Base-by-base conservation (phyloP, 1,140 invertebrate species). In the Medauroidea extradentata region DNA sequence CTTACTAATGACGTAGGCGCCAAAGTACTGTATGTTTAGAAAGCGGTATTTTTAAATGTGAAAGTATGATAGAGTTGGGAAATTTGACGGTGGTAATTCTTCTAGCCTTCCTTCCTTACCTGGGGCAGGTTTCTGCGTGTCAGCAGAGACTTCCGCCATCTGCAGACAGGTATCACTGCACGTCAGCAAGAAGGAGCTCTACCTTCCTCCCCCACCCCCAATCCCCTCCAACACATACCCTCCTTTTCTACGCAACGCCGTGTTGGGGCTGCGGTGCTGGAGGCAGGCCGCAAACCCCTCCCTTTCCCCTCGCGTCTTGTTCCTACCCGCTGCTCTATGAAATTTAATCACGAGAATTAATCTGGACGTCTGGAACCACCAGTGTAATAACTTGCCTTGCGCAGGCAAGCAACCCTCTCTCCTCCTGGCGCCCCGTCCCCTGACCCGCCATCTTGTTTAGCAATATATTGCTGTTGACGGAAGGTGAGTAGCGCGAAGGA, bases 281-380 rank as follows among this genome's bases (percentile, higher is more conserved):
- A 34, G 29, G 29, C 29, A 34, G 29, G 5, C 29, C 29, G 11
- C 29, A 34, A 34, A 4, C 1, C 52, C 3, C 14, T 23, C 2
- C 52, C 14, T 27, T 25, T 21, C 1, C 52, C 14, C 14, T 14
- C 27, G 16, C 48, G 16, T 14, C 48, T n/a, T 19, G 16, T 46
- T 23, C 48, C 24, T 57, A 57, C 56, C 39, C 42, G 56, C 21
- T 57, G 58, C 50, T 54, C 50, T 60, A 60, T 60, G 58, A 60
- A 60, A 60, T 60, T 60, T 60, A 60, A 60, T 60, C 58, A 60
- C 52, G 58, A 60, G 58, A 60, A 60, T 60, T 60, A 60, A 60
- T 60, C 58, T 60, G 58, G 58, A 60, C 58, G 58, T 60, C 58
- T 60, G 58, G 58, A 60, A 60, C 58, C 58, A 46, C 58, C 49